Base-by-base conservation (phyloP, 2,888 invertebrate genomes). In the Oegoconia quadripuncta region DNA sequence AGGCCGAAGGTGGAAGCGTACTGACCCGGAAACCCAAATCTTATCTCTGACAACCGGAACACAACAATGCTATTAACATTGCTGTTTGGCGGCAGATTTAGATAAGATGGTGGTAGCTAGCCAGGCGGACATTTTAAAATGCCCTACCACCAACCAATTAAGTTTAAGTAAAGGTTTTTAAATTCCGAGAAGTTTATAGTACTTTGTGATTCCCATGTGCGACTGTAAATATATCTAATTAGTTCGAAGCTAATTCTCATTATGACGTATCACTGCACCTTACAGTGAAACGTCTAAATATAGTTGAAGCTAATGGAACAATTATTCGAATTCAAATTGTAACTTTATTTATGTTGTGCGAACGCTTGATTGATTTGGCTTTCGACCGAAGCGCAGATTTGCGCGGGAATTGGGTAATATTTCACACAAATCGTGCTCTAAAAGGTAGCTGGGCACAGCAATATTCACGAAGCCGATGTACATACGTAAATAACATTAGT, bases 291-390 rank as follows among this genome's bases (percentile, higher is more conserved):
- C n/a, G n/a, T 7, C 25, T 4, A 12, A 13, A 27, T 13, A 13
- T 27, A 12, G 27, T 27, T 27, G 20, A 13, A 14, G 7, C 14
- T 13, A 7, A 7, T n/a, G n/a, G n/a, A n/a, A 28, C 15, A 28
- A 29, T 15, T 11, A n/a, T 14, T 22, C 27, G 26, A 28, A 22
- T 13, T 30, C 8, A 17, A 27, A 16, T 9, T 13, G n/a, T n/a
- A 9, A 38, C 35, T 31, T 58, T 59, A 63, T 64, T 67, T 65
- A 64, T 62, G 55, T 49, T 44, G 52, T 49, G 55, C 52, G 51
- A 49, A 52, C 53, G 46, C 51, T 50, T 66, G 68, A 68, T 68
- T 64, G 66, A 68, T 67, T 60, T 60, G 60, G 46, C n/a, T n/a
- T n/a, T n/a, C n/a, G n/a, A n/a, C 57, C 48, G 56, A 48, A 52